phyloP scores from a whole-genome alignment of 2,797 vertebrate genomes.

The Spinus olivaceus region DNA sequence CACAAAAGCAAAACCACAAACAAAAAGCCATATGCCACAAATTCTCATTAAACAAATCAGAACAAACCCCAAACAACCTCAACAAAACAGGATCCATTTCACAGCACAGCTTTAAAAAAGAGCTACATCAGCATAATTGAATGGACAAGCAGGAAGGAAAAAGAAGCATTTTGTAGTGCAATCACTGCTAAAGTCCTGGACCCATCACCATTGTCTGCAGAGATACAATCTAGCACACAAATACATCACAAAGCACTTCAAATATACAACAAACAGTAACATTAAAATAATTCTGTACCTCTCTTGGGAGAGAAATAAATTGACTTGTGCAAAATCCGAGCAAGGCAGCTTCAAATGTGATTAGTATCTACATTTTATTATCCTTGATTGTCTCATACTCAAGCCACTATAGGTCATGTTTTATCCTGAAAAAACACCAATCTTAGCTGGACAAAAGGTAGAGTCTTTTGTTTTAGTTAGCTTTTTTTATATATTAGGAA shows the following conservation, averaged over 20 bases:
- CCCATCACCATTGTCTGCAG: neutral
- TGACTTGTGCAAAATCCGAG: neutral
- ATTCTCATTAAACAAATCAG: neutral
- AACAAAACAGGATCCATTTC: neutral
- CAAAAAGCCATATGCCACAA: neutral
- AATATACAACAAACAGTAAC: neutral
- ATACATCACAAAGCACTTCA: neutral
- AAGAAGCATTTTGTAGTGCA: neutral
- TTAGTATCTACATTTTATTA: neutral
- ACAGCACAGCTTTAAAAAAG: neutral
- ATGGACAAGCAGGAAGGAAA: neutral
- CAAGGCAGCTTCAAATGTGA: neutral
- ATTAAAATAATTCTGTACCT: neutral
- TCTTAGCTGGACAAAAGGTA: neutral
- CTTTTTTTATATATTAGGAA: neutral
- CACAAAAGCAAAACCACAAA: neutral
- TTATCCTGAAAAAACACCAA: neutral
- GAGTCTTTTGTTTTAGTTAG: neutral
- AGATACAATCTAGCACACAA: neutral
- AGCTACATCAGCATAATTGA: neutral
- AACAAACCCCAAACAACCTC: neutral
- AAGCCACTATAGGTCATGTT: neutral
- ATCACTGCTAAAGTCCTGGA: neutral
- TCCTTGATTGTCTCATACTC: neutral
- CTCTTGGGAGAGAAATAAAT: neutral